phyloP scores from a whole-genome alignment of 1,140 invertebrate genomes.

The Oncopeltus fasciatus region DNA sequence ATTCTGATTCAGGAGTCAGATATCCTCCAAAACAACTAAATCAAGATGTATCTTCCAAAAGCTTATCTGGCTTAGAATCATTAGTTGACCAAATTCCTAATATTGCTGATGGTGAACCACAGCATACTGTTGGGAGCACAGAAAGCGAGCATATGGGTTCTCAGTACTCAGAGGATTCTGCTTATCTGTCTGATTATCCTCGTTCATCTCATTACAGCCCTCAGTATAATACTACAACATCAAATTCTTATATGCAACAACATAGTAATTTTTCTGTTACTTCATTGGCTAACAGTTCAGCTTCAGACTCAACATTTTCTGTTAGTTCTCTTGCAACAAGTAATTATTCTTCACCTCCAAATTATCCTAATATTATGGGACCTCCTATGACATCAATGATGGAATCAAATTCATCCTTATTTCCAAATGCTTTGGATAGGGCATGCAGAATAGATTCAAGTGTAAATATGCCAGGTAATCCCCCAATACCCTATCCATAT shows the following conservation, averaged over 20 bases:
- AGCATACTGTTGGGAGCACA: constrained; percentile 20
- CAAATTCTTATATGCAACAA: constrained; percentile 22
- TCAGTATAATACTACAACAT: constrained; percentile 23
- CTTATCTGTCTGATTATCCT: constrained; percentile 27
- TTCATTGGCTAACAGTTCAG: constrained; percentile 30
- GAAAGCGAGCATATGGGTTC: constrained; percentile 17
- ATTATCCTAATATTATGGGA: constrained; percentile 26
- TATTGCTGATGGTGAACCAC: constrained; percentile 49
- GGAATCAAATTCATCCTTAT: constrained; percentile 25
- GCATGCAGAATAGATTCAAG: constrained; percentile 12
- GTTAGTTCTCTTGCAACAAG: constrained; percentile 27
- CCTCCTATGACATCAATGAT: constrained; percentile 20
- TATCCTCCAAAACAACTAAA: constrained; percentile 25
- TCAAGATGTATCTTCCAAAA: constrained; percentile 70
- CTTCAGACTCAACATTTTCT: constrained; percentile 26
- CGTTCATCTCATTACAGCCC: constrained; percentile 22
- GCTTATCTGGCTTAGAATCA: constrained; percentile 74
- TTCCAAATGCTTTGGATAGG: constrained; percentile 24
- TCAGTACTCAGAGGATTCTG: constrained; percentile 25
- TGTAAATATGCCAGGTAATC: constrained; percentile 25
- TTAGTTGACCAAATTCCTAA: constrained; percentile 82
- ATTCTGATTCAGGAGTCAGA: constrained; percentile 25
- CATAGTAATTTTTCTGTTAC: constrained; percentile 31
- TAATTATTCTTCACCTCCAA: constrained; percentile 25
- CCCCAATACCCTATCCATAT: constrained; percentile 30